Percentiles rank a stretch among this genome's conserved stretches.
Evolutionary conservation across 2,797 vertebrate species (phyloP).

Genomic region (Artibeus jamaicensis): DNA sequence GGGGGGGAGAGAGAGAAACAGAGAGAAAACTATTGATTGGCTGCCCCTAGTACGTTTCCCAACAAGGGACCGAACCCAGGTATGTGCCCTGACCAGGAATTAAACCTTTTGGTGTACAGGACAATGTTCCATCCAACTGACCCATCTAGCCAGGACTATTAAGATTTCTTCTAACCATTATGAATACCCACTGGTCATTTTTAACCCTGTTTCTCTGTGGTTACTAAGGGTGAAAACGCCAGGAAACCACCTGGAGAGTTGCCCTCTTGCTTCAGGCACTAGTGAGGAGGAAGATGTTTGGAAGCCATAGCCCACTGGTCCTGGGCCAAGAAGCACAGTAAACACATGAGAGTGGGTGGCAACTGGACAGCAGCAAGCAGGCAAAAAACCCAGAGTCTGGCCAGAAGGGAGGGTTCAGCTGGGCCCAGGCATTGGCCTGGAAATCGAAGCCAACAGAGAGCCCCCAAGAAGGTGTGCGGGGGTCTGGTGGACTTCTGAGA

Average conservation of each 20-base stretch:
- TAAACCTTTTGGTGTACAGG: not conserved
- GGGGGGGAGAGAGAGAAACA: not conserved
- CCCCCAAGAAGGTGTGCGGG: not conserved
- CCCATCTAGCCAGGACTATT: not conserved
- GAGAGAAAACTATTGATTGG: not conserved
- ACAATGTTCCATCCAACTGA: not conserved
- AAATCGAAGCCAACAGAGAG: constrained; percentile 16
- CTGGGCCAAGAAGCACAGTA: constrained; percentile 49
- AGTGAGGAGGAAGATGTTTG: constrained; percentile 46
- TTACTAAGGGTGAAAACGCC: constrained; percentile 32
- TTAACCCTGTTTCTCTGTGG: not conserved
- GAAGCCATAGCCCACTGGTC: constrained; percentile 28
- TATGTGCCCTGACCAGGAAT: not conserved
- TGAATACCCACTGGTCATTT: constrained; percentile 20
- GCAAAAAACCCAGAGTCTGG: not conserved
- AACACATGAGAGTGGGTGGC: constrained; percentile 49
- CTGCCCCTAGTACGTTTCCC: not conserved
- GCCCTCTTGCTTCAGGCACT: constrained; percentile 30
- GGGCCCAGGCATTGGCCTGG: constrained; percentile 1
- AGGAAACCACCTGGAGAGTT: constrained; percentile 66
- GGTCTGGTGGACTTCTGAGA: not conserved
- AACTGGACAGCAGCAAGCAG: constrained; percentile 50
- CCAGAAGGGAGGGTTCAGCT: not conserved
- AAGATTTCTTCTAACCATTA: constrained; percentile 33
- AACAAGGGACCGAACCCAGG: not conserved